These are phyloP conservation scores for Uloborus plumipes DNA, from an alignment of 2,888 invertebrate genomes.

Conservation along the genomic window DNA sequence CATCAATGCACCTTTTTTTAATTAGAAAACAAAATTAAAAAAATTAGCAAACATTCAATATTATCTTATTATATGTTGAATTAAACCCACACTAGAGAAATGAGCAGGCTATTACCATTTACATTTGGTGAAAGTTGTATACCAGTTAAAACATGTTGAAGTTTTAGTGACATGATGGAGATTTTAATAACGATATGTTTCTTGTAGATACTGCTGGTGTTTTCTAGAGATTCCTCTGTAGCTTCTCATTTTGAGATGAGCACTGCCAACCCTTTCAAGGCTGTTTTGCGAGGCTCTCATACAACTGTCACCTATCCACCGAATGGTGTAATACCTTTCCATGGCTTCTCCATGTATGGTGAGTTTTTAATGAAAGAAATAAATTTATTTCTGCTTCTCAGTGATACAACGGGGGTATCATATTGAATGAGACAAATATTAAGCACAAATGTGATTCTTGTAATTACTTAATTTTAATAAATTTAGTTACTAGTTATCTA, in stretches of 20 bases:
- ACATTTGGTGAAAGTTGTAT: neutral
- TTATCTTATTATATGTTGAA: no score
- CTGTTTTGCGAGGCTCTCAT: conserved; percentile 81
- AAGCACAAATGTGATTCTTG: no score
- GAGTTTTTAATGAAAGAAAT: conserved; percentile 70
- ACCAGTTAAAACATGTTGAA: neutral
- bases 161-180: neutral
- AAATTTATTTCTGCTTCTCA: neutral
- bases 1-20: no score
- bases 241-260: conserved; percentile 78
- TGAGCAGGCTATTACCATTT: neutral
- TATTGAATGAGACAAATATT: no score
- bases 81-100: no score
- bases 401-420: no score
- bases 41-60: no score
- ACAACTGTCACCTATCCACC: conserved; percentile 87
- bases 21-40: no score
- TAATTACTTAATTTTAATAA: no score
- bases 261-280: conserved; percentile 79
- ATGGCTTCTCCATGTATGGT: conserved; percentile 98
- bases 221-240: conserved; percentile 72
- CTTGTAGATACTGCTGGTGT: conserved; percentile 69
- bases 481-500: no score
- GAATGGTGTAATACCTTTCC: conserved; percentile 94
- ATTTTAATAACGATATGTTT: neutral